These are phyloP conservation scores for Tamias sibiricus DNA, from an alignment of 2,113 vertebrate species.

Conservation along the genomic window DNA sequence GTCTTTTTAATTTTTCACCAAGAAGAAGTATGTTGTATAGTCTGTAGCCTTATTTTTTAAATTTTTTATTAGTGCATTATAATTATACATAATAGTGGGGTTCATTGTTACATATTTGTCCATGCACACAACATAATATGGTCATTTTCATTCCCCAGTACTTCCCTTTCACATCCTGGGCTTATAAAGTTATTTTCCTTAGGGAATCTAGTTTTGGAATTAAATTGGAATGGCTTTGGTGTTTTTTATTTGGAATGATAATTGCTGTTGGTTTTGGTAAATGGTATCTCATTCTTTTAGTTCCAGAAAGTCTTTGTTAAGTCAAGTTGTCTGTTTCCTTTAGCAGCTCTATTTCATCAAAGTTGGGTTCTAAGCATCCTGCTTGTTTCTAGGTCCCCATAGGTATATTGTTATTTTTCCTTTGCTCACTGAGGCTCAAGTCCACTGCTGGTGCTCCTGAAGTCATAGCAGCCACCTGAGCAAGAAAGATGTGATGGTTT, in stretches of 20 bases:
- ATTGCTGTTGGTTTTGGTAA: conserved; percentile 56
- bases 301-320: conserved; percentile 46
- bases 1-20: conserved; percentile 47
- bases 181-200: conserved; percentile 37
- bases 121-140: too few species aligned
- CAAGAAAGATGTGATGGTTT: conserved; percentile 11
- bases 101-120: too few species aligned
- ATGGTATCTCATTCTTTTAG: conserved; percentile 34
- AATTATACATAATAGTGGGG: too few species aligned
- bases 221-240: conserved; percentile 48
- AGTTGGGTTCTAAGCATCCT: not conserved
- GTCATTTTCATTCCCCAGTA: too few species aligned
- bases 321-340: conserved; percentile 21
- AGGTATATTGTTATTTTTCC: not conserved
- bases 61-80: too few species aligned
- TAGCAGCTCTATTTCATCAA: conserved; percentile 18
- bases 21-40: not conserved
- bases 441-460: not conserved
- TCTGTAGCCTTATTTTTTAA: not conserved
- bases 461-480: not conserved
- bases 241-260: conserved; percentile 60
- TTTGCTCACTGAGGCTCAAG: not conserved
- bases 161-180: too few species aligned
- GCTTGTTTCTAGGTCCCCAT: not conserved
- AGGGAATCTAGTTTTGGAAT: conserved; percentile 48